Conservation (phyloP, 2,888 invertebrate species). For the Artemia sinica region DNA sequence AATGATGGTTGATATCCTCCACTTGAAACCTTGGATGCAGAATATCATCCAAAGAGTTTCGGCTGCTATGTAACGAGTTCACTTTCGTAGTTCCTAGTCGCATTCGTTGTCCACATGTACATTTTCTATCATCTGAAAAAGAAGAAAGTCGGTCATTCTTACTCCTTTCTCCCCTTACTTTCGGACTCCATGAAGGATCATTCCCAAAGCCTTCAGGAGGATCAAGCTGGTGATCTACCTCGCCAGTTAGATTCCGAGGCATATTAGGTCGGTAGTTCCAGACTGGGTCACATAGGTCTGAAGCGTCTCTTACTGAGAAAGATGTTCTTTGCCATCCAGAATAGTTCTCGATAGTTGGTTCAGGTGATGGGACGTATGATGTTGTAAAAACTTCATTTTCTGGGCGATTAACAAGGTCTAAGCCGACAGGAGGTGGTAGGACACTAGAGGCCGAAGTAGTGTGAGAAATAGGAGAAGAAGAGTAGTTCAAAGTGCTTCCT, state of each 20-base stretch:
- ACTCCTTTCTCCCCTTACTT: background rate
- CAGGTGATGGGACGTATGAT: slow-evolving; percentile 9
- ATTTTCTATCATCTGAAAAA: slow-evolving; percentile 6
- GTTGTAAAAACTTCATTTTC: slow-evolving; percentile 7
- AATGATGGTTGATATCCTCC: background rate
- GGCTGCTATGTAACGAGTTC: slow-evolving; percentile 9
- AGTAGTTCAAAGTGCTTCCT: background rate
- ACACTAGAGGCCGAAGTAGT: background rate
- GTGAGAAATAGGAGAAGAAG: slow-evolving; percentile 4
- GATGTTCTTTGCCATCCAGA: slow-evolving; percentile 6
- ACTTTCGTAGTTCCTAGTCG: background rate
- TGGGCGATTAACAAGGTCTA: background rate
- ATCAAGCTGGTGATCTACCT: slow-evolving; percentile 7
- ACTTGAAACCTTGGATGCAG: slow-evolving; percentile 3
- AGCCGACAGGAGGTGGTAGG: background rate
- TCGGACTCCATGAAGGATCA: slow-evolving; percentile 6
- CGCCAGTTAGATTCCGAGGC: background rate
- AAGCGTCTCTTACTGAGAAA: background rate
- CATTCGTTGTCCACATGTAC: slow-evolving; percentile 22
- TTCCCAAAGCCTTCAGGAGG: slow-evolving; percentile 10
- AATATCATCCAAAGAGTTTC: background rate
- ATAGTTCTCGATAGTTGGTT: slow-evolving; percentile 13
- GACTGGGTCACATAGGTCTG: background rate
- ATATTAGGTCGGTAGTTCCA: slow-evolving; percentile 9
- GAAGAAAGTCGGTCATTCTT: background rate